phyloP scores from a whole-genome alignment of 2,888 invertebrate species.

The Cephus pygmeus region DNA sequence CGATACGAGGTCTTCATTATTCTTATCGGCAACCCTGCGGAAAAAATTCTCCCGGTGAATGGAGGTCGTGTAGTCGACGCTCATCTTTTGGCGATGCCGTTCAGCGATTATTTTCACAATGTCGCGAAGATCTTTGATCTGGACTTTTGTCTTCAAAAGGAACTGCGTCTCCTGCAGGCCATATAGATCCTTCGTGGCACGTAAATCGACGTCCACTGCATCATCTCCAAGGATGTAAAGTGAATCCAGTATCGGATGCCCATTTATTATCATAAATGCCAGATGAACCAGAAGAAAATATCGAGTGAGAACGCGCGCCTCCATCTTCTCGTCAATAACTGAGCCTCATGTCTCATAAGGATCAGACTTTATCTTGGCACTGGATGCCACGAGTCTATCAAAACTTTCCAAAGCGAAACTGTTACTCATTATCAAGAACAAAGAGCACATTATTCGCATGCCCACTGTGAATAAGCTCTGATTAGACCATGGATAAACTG shows the following conservation, averaged over 20 bases:
- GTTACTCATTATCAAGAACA: conserved; percentile 5
- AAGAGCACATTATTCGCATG: conserved; percentile 1
- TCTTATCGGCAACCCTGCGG: not conserved
- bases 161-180: not conserved
- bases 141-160: not conserved
- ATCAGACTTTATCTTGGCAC: not conserved
- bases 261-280: not conserved
- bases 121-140: not conserved
- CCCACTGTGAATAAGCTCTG: not conserved
- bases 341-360: not conserved
- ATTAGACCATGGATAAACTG: conserved; percentile 13
- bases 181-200: not conserved
- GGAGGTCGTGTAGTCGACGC: not conserved
- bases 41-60: not conserved
- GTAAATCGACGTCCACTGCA: not conserved
- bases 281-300: not conserved
- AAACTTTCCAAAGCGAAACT: not conserved
- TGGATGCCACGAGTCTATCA: not conserved
- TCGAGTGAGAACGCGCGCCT: not conserved
- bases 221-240: not conserved
- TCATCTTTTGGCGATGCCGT: not conserved
- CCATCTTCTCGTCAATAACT: conserved; percentile 9
- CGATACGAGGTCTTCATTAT: not conserved
- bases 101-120: not conserved
- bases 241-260: not conserved